These are phyloP conservation scores for Pollenia angustigena DNA, from an alignment of 2,888 invertebrate genomes.

Conservation along the genomic window DNA sequence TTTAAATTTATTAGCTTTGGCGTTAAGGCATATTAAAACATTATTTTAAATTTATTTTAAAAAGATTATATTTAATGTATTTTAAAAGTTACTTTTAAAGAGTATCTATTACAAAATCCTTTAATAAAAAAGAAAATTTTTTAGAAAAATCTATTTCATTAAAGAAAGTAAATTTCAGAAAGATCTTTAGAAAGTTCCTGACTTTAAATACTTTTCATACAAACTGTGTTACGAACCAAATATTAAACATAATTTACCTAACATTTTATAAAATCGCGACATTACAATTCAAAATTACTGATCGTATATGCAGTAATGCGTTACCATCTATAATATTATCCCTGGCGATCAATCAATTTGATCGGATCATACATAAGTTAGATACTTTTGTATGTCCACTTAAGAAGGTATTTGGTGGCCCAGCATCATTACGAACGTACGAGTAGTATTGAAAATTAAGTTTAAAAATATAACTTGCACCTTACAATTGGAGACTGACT, in stretches of 20 bases:
- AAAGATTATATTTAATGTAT: too few species aligned
- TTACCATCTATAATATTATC: constrained; percentile 76
- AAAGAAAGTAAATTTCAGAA: too few species aligned
- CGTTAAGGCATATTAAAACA: too few species aligned
- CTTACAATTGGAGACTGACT: constrained; percentile 58
- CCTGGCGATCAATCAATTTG: constrained; percentile 79
- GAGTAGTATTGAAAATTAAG: constrained; percentile 46
- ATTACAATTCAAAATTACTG: constrained; percentile 60
- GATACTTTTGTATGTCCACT: constrained; percentile 47
- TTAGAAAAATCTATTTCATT: too few species aligned
- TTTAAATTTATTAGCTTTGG: too few species aligned
- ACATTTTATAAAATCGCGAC: constrained; percentile 22
- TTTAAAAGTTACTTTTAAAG: too few species aligned
- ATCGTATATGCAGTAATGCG: constrained; percentile 73
- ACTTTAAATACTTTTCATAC: too few species aligned
- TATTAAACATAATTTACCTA: constrained; percentile 1
- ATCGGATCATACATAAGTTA: constrained; percentile 66
- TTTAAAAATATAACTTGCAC: constrained; percentile 66
- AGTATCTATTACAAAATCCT: too few species aligned
- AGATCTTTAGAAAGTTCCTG: too few species aligned
- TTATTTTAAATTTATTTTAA: too few species aligned
- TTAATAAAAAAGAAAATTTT: too few species aligned
- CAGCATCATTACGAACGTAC: constrained; percentile 51
- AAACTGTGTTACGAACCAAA: not conserved
- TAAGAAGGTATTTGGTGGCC: constrained; percentile 51